Base-by-base conservation (phyloP, 2,113 vertebrate genomes). In the Zosterops borbonicus region DNA sequence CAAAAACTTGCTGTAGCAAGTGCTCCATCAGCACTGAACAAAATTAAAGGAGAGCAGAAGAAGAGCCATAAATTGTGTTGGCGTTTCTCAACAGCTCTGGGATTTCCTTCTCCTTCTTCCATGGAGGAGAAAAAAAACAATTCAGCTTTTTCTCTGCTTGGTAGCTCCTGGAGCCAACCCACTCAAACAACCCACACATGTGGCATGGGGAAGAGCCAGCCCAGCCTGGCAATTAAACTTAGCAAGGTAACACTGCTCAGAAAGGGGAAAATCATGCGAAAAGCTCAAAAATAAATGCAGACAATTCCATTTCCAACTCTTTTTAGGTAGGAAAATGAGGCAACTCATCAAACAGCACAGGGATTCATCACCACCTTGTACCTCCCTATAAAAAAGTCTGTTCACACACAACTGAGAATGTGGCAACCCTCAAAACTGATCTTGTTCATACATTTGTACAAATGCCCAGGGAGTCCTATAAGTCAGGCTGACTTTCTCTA, bases 11-110 rank as follows among this genome's bases (percentile, higher is more conserved):
- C 46, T 83, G 23, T 44, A 87, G 39, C 60, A 67, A 67, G 42
- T 58, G 70, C 47, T 85, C 71, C 50, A 75, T 60, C 59, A 80
- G 91, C 68, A 77, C 49, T 52, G 46, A 94, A 79, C 35, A 65
- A 91, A 92, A 87, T 65, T 75, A 86, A 90, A 88, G 62, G 46
- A 73, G 85, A 69, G 65, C 55, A 92, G 60, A 68, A 75, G 68
- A 88, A 88, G 37, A 75, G 71, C 28, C 27, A 21, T 41, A 83
- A 91, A 96, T 62, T 84, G 83, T 76, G 94, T 63, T 5, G 28
- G 94, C 1, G 1, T 94, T 95, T 93, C 91, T 74, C 92, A 89
- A 65, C 49, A 88, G 90, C 73, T 82, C 92, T 94, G 82, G 80
- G 93, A 96, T 90, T 90, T 96, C 88, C 80, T 83, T 92, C 25